phyloP scores from a whole-genome alignment of 2,888 invertebrate species.

The Andrena hattorfiana region DNA sequence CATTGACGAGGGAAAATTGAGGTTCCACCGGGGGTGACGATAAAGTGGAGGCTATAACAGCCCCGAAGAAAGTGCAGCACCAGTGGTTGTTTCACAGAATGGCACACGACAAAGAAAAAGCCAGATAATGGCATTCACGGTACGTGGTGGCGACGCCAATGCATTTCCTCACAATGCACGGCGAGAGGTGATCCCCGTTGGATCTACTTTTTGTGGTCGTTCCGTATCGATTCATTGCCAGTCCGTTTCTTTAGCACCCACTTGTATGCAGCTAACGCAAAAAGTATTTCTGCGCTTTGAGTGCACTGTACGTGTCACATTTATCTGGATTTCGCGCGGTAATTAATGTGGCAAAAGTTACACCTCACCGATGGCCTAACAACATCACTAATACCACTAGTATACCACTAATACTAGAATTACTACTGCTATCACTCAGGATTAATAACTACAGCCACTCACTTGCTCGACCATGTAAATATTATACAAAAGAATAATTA shows the following conservation, averaged over 20 bases:
- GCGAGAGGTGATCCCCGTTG: neutral
- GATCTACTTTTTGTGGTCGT: neutral
- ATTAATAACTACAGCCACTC: no score
- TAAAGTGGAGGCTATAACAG: slow-evolving; percentile 3
- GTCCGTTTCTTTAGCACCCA: neutral
- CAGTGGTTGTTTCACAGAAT: neutral
- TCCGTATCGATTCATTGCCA: slow-evolving; percentile 17
- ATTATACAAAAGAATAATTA: no score
- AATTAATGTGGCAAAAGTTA: no score
- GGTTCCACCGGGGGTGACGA: neutral
- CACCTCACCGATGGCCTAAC: no score
- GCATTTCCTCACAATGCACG: slow-evolving; percentile 12
- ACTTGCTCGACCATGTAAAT: no score
- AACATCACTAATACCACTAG: no score
- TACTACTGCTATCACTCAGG: no score
- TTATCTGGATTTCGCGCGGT: neutral
- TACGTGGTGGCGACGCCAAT: slow-evolving; percentile 11
- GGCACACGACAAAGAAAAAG: neutral
- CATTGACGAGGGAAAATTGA: neutral
- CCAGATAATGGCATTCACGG: slow-evolving; percentile 12
- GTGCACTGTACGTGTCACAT: neutral
- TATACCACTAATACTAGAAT: no score
- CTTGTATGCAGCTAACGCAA: neutral
- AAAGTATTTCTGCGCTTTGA: neutral
- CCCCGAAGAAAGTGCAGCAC: slow-evolving; percentile 16